These are phyloP conservation scores for Protobothrops mucrosquamatus DNA, from an alignment of 2,113 vertebrate species.

Conservation along the genomic window DNA sequence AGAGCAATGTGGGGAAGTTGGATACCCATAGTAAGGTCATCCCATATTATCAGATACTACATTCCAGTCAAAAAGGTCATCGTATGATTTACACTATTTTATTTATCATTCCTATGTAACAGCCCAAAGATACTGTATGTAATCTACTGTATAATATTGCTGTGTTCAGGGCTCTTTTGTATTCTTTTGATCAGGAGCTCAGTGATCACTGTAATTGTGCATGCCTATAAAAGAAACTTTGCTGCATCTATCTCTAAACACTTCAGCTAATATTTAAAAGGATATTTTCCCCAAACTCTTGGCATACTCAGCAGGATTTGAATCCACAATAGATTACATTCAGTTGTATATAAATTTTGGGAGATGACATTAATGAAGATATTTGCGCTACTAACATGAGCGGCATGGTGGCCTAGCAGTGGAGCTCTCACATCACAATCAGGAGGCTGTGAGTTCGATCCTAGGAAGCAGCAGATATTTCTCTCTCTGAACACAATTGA, in stretches of 20 bases:
- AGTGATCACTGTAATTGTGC: neutral
- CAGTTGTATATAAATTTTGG: neutral
- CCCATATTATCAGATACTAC: neutral
- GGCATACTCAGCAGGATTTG: neutral
- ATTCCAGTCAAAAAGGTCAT: neutral
- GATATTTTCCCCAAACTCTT: neutral
- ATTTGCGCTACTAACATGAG: neutral
- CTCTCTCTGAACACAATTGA: neutral
- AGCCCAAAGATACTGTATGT: neutral
- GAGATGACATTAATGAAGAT: neutral
- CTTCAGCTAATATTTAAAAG: neutral
- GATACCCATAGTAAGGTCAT: neutral
- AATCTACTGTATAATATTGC: neutral
- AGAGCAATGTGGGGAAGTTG: neutral
- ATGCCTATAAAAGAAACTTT: neutral
- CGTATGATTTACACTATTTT: neutral
- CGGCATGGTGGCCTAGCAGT: neutral
- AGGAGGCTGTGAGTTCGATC: neutral
- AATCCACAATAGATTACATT: neutral
- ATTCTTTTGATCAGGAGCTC: neutral
- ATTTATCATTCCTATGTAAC: neutral
- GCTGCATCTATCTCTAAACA: neutral
- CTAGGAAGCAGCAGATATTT: neutral
- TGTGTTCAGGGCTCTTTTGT: neutral
- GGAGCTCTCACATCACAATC: neutral